Evolutionary conservation across 2,113 vertebrate genomes (phyloP).

Genomic region (Indicator indicator): DNA sequence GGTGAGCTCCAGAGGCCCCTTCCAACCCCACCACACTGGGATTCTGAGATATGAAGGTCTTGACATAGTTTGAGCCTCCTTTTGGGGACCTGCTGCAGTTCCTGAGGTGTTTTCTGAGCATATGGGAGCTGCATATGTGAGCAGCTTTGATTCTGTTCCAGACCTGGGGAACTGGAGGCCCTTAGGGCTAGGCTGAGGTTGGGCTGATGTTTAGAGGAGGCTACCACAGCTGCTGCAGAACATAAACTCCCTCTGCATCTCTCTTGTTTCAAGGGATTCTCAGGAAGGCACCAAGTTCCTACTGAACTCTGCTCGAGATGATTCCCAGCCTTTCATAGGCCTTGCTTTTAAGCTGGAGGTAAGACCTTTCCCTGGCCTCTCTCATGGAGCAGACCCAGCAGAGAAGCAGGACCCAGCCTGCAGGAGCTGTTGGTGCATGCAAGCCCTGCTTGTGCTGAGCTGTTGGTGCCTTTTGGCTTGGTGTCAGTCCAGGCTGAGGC

Average conservation of each 20-base stretch:
- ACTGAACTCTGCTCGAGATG: conserved; percentile 84
- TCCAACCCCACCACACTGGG: too few relatives aligned
- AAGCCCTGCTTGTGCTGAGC: neutral
- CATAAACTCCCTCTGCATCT: neutral
- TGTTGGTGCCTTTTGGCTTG: neutral
- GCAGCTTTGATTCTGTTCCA: neutral
- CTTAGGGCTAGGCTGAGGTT: conserved; percentile 44
- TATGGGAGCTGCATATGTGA: fast-evolving
- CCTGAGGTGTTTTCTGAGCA: neutral
- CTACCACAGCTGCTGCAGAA: neutral
- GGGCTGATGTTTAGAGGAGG: conserved; percentile 12
- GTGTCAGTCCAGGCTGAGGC: too few relatives aligned
- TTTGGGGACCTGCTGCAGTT: neutral
- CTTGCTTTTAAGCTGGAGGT: conserved; percentile 98
- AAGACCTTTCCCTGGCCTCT: neutral
- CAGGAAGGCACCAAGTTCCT: conserved; percentile 79
- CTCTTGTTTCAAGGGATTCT: conserved; percentile 74
- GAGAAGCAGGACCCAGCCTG: neutral
- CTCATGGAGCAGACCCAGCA: too few relatives aligned
- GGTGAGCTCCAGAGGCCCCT: too few relatives aligned
- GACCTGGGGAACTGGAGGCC: neutral
- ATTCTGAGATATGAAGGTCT: neutral
- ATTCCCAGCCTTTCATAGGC: conserved; percentile 85
- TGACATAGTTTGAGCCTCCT: neutral
- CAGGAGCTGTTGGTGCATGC: neutral